Percentiles rank a stretch among this genome's conserved stretches.
phyloP scores from a whole-genome alignment of 2,113 vertebrate species.

The Plotosus lineatus region DNA sequence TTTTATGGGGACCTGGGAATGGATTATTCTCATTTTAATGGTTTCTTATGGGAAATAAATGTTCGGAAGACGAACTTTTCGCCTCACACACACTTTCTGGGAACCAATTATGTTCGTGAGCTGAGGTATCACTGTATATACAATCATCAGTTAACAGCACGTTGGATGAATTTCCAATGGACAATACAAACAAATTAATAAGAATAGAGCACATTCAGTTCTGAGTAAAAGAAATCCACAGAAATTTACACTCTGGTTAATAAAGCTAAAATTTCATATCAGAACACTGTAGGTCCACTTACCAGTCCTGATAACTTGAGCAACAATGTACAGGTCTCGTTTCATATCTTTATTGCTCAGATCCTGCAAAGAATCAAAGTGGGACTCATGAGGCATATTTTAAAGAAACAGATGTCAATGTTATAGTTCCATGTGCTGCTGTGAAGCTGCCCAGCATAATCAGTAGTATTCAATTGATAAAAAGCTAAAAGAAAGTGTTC shows the following conservation, averaged over 20 bases:
- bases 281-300: conserved; percentile 34
- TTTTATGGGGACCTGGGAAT: no score
- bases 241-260: neutral
- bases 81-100: no score
- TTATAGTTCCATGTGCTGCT: neutral
- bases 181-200: neutral
- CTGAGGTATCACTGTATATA: no score
- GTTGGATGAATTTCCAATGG: no score
- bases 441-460: neutral
- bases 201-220: conserved; percentile 12
- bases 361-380: conserved; percentile 75
- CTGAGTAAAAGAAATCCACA: neutral
- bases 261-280: neutral
- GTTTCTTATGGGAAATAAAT: no score
- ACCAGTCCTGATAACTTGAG: conserved; percentile 96
- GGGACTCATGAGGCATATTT: neutral
- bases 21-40: no score
- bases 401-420: neutral
- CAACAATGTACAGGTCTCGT: conserved; percentile 93
- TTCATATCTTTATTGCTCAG: conserved; percentile 99
- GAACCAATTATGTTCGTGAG: no score
- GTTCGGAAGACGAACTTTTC: no score
- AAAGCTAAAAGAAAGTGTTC: neutral
- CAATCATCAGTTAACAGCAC: no score
- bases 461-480: neutral